Conservation (phyloP, 2,113 vertebrate species). For the Macrotus californicus region DNA sequence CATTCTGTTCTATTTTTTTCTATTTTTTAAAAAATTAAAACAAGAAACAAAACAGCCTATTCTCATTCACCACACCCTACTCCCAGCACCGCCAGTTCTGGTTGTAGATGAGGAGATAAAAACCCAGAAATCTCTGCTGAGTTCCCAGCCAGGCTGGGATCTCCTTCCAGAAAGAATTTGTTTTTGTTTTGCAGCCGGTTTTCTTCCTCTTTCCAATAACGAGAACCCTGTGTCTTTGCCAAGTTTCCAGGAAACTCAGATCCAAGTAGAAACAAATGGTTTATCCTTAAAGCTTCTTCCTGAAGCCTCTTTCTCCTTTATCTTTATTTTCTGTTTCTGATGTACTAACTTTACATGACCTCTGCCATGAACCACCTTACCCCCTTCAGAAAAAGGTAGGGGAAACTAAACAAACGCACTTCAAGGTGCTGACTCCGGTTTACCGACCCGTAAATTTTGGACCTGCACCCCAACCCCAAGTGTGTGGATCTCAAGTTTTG, state of each 20-base stretch:
- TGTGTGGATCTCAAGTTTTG: background rate
- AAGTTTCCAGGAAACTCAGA: background rate
- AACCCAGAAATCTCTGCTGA: background rate
- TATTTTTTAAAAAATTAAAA: background rate
- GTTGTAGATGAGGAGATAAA: background rate
- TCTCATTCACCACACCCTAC: background rate
- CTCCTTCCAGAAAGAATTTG: background rate
- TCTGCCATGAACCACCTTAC: background rate
- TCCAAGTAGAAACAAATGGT: background rate
- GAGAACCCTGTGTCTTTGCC: background rate
- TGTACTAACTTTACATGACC: background rate
- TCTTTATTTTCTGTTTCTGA: conserved; percentile 16
- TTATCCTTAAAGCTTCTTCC: background rate
- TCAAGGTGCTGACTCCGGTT: background rate
- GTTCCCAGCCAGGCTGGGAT: background rate
- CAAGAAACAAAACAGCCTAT: background rate
- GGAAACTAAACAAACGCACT: background rate
- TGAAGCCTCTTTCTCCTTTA: conserved; percentile 39
- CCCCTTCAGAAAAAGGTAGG: background rate
- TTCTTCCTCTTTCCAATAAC: background rate
- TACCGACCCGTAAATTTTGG: background rate
- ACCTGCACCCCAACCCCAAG: background rate
- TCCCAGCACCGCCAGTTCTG: background rate
- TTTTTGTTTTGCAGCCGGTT: background rate
- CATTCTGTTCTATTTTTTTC: background rate